Base-by-base conservation (phyloP, 2,888 invertebrate species). In the Microctonus brassicae region DNA sequence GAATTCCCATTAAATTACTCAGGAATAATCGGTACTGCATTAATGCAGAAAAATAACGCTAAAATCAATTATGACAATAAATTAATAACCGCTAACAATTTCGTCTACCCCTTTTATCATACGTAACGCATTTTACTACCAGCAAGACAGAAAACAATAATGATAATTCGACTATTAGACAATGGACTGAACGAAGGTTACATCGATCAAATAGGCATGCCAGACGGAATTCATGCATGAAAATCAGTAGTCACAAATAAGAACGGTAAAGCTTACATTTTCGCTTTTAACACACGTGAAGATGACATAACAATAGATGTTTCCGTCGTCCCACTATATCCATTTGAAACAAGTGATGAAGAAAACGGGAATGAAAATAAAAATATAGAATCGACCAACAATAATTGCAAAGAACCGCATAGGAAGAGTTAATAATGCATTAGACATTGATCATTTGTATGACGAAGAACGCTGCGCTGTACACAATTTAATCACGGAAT, bases 261-360 rank as follows among this genome's bases (percentile, higher is more conserved):
- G 7, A 57, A 67, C 20, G 68, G 72, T 5, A 72, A 29, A 36
- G 72, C 72, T 13, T 33, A 70, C 34, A 52, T 66, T 9, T 66
- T 68, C 22, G 72, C 72, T 2, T 52, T 66, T 13, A 66, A 66
- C 36, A 60, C 71, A 26, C 34, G 29, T 11, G 52, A 66, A 1
- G n/a, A 71, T 6, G 53, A 66, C 66, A 26, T 71, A 2, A 47
- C 42, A 22, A 17, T 71, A 10, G 57, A 63, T n/a, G n/a, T n/a
- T n/a, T n/a, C n/a, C n/a, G n/a, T n/a, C n/a, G 64, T 68, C 5
- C 68, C 72, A 57, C 33, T 69, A 39, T 72, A 69, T 34, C 72
- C 60, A 11, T 72, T 72, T 20, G 72, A 69, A n/a, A 69, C 61
- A 57, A 72, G 72, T 34, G 60, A 33, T 64, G 72, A 72, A 63